A percentile compares a stretch with the other conserved stretches of the same genome.
These are phyloP conservation scores for Rhombomys opimus DNA, from an alignment of 2,113 vertebrate genomes.

Conservation along the genomic window DNA sequence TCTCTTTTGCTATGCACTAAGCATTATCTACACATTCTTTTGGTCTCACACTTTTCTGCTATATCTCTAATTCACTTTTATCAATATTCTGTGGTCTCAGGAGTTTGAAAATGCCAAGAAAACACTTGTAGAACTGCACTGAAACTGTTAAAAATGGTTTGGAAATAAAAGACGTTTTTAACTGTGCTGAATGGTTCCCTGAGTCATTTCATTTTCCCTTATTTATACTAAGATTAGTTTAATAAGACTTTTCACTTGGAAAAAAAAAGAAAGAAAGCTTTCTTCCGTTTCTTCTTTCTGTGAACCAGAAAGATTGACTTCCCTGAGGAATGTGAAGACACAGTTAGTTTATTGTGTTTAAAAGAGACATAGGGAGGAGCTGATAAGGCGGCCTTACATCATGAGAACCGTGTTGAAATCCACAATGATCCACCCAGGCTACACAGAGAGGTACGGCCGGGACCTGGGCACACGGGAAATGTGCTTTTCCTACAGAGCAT, in stretches of 20 bases:
- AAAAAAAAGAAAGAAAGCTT: neutral
- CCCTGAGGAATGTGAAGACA: constrained; percentile 44
- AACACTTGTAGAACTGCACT: neutral
- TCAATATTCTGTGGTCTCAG: neutral
- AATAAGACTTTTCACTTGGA: constrained; percentile 50
- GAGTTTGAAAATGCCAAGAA: neutral
- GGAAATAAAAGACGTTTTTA: constrained; percentile 42
- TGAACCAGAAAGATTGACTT: constrained; percentile 42
- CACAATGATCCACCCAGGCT: no score
- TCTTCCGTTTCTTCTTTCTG: constrained; percentile 40
- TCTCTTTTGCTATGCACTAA: neutral
- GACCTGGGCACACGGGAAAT: neutral
- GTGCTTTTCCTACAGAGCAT: neutral
- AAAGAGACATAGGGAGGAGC: constrained; percentile 20
- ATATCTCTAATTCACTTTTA: neutral
- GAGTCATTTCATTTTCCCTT: neutral
- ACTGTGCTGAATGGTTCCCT: neutral
- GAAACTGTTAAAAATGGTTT: constrained; percentile 9
- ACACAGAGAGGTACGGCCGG: fast-evolving
- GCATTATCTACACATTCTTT: neutral
- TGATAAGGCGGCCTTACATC: constrained; percentile 11
- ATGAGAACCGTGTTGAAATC: neutral
- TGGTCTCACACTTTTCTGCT: neutral
- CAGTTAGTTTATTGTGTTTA: constrained; percentile 52
- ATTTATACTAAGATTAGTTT: constrained; percentile 46